These are phyloP conservation scores for Odocoileus virginianus DNA, from an alignment of 2,113 vertebrate genomes.

Conservation along the genomic window DNA sequence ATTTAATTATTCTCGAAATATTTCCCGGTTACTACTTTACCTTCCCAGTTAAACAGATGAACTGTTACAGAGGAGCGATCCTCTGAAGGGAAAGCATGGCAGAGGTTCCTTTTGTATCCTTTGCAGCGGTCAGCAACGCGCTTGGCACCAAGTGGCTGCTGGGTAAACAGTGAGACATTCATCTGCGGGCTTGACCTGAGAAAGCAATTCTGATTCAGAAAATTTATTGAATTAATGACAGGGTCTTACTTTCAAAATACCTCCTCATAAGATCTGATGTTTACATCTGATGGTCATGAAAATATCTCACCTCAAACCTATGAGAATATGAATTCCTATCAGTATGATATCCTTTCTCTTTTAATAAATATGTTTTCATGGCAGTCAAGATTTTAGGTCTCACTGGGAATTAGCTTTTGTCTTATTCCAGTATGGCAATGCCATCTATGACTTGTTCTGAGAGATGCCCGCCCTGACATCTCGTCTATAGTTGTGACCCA, in stretches of 20 bases:
- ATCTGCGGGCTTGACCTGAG: not conserved
- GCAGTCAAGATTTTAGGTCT: not conserved
- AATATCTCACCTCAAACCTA: not conserved
- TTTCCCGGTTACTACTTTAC: not conserved
- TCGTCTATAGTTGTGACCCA: not conserved
- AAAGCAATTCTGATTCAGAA: not conserved
- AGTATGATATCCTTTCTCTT: not conserved
- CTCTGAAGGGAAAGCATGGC: not conserved
- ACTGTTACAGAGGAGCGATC: not conserved
- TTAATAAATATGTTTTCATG: constrained; percentile 14
- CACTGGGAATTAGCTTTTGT: constrained; percentile 10
- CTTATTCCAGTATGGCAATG: not conserved
- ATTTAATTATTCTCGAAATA: not conserved
- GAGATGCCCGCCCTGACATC: not conserved
- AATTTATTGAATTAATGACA: not conserved
- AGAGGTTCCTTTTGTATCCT: not conserved
- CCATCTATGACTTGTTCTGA: constrained; percentile 12
- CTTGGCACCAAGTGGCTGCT: not conserved
- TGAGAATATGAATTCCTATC: constrained; percentile 9
- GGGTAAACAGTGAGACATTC: not conserved
- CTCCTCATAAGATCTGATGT: not conserved
- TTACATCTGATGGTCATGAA: constrained; percentile 11
- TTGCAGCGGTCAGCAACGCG: not conserved
- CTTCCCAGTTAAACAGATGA: not conserved
- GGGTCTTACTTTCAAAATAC: not conserved